A percentile compares a stretch with the other conserved stretches of the same genome.
Conservation (phyloP, 1,140 invertebrate species). For the Anthonomus grandis region DNA sequence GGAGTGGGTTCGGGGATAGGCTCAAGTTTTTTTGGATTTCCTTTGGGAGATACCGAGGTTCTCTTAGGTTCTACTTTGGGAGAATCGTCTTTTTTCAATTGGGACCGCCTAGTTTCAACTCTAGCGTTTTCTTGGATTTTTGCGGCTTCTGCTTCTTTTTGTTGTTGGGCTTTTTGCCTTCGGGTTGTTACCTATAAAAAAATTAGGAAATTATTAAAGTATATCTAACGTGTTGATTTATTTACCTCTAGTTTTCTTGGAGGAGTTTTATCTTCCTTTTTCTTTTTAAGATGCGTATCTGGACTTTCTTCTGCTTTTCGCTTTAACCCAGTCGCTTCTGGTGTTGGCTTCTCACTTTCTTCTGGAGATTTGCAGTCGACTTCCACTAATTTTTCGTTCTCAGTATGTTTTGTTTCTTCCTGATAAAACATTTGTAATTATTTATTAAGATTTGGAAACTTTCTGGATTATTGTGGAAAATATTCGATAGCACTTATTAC, state of each 20-base stretch:
- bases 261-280: slow-evolving; percentile 15
- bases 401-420: too few species aligned
- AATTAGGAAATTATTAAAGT: not conserved
- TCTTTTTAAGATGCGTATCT: slow-evolving; percentile 3
- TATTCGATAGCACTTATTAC: too few species aligned
- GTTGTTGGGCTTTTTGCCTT: slow-evolving; percentile 14
- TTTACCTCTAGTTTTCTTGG: slow-evolving; percentile 13
- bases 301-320: not conserved
- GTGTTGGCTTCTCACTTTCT: not conserved
- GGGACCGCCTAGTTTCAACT: not conserved
- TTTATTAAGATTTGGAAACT: too few species aligned
- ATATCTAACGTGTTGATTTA: not conserved
- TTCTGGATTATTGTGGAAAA: too few species aligned
- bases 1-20: not conserved
- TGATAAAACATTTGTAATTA: too few species aligned
- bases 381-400: too few species aligned
- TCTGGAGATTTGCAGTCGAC: not conserved
- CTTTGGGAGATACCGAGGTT: not conserved
- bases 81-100: too few species aligned
- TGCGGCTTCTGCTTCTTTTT: slow-evolving; percentile 3
- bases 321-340: not conserved
- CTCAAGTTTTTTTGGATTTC: not conserved
- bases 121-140: not conserved
- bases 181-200: slow-evolving; percentile 9
- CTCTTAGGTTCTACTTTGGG: too few species aligned